These are phyloP conservation scores for Lagorchestes hirsutus DNA, from an alignment of 2,797 vertebrate species.

Conservation along the genomic window DNA sequence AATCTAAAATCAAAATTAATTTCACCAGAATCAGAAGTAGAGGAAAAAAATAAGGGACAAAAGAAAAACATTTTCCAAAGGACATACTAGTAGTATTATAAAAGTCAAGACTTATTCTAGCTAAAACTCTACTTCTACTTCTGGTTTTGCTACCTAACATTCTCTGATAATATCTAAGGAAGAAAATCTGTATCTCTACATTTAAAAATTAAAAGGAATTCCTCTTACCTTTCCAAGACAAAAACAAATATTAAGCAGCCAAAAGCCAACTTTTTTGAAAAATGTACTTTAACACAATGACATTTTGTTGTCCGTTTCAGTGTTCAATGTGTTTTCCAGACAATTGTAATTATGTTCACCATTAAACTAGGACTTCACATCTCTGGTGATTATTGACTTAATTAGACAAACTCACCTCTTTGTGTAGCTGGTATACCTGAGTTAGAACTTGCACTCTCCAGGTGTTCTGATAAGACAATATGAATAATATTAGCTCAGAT, in stretches of 20 bases:
- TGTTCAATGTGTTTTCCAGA: conserved; percentile 25
- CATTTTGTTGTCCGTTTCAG: conserved; percentile 38
- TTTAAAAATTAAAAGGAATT: conserved; percentile 25
- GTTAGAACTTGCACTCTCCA: conserved; percentile 88
- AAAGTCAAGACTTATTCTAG: background rate
- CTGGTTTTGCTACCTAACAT: conserved; percentile 22
- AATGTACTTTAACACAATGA: conserved; percentile 68
- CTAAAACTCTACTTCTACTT: conserved; percentile 11
- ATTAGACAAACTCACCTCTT: conserved; percentile 88
- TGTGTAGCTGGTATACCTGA: conserved; percentile 89
- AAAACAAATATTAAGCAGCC: conserved; percentile 34
- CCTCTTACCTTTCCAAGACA: conserved; percentile 14
- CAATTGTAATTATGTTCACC: conserved; percentile 56
- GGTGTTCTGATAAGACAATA: conserved; percentile 89
- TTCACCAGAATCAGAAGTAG: conserved; percentile 35
- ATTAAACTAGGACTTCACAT: conserved; percentile 75
- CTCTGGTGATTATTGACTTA: conserved; percentile 79
- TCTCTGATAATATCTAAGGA: background rate
- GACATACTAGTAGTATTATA: background rate
- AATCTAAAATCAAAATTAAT: conserved; percentile 44
- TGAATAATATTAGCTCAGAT: conserved; percentile 72
- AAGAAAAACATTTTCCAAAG: background rate
- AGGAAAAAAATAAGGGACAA: conserved; percentile 12
- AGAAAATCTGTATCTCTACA: background rate
- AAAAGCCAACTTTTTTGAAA: conserved; percentile 50